Conservation (phyloP, 2,888 invertebrate genomes). For the Pristionchus entomophagus region DNA sequence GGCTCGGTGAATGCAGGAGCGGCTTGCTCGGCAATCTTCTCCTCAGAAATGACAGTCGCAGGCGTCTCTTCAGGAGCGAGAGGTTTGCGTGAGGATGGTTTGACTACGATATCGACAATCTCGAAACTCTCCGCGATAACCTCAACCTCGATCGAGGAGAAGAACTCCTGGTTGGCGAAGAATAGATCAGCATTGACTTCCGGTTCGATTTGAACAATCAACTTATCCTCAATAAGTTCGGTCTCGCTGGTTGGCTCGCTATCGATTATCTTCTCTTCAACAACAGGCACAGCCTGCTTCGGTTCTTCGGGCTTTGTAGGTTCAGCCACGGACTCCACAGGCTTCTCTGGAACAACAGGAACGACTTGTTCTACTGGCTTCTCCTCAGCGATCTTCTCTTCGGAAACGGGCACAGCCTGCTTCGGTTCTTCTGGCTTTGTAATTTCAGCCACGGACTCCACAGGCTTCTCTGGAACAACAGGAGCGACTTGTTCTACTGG, state of each 20-base stretch:
- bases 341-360: background rate
- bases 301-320: background rate
- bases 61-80: background rate
- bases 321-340: constrained; percentile 22
- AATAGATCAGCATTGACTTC: constrained; percentile 41
- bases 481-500: too few relatives aligned
- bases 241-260: too few relatives aligned
- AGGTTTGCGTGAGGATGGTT: background rate
- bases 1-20: background rate
- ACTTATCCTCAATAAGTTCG: background rate
- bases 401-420: background rate
- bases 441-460: background rate
- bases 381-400: too few relatives aligned
- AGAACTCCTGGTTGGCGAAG: constrained; percentile 39
- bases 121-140: constrained; percentile 48
- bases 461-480: background rate
- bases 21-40: background rate
- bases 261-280: background rate
- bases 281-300: background rate
- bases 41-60: background rate
- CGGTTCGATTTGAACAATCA: background rate
- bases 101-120: background rate
- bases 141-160: constrained; percentile 50
- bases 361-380: constrained; percentile 1
- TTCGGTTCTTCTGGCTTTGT: background rate